These are phyloP conservation scores for Python bivittatus DNA, from an alignment of 2,113 vertebrate genomes.

Conservation along the genomic window DNA sequence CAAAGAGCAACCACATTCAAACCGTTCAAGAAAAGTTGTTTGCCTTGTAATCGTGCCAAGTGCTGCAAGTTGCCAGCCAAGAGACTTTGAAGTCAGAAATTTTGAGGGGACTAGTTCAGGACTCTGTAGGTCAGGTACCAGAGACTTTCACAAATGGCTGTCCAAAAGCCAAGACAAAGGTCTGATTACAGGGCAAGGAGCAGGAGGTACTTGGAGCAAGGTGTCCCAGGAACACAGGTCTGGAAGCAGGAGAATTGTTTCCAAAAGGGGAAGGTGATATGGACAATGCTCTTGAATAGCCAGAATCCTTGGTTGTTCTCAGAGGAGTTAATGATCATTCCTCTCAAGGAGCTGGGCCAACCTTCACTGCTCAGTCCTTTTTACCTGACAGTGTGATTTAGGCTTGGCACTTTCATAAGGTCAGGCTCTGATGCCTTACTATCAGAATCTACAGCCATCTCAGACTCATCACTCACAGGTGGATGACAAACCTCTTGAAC, in stretches of 20 bases:
- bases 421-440: background rate
- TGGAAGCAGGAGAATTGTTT: background rate
- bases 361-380: background rate
- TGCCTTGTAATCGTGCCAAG: background rate
- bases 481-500: background rate
- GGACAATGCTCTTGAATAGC: background rate
- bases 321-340: background rate
- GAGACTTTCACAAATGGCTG: background rate
- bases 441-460: background rate
- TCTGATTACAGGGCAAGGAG: background rate
- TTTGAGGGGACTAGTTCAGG: background rate
- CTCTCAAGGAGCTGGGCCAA: background rate
- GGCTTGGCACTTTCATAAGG: background rate
- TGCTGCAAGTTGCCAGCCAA: background rate
- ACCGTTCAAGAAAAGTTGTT: background rate
- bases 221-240: background rate
- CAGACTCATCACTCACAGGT: background rate
- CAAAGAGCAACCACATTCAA: background rate
- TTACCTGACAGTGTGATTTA: background rate
- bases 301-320: background rate
- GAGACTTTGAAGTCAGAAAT: background rate
- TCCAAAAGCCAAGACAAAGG: background rate
- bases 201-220: background rate
- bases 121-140: background rate
- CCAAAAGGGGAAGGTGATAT: background rate